A percentile compares a stretch with the other conserved stretches of the same genome.
These are phyloP conservation scores for Sycophaga agraensis DNA, from an alignment of 1,140 invertebrate species.

Conservation along the genomic window DNA sequence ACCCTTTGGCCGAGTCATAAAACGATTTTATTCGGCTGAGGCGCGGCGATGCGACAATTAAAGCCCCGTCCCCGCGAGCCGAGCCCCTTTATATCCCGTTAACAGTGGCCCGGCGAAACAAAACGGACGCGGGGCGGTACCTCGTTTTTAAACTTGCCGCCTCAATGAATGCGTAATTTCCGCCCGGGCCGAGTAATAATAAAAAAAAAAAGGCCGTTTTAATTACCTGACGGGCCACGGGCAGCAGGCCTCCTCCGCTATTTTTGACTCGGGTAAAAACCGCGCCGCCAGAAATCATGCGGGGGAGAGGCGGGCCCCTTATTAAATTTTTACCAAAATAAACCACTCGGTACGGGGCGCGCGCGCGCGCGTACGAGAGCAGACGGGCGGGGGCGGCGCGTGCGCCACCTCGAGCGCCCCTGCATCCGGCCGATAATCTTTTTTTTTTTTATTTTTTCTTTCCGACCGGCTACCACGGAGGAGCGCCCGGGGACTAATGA, in stretches of 20 bases:
- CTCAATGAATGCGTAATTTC: background rate
- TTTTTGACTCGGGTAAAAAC: background rate
- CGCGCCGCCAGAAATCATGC: background rate
- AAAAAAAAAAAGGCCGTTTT: conserved; percentile 5
- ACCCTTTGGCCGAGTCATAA: too few relatives aligned
- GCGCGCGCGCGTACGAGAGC: background rate
- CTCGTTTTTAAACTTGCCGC: background rate
- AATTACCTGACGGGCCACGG: background rate
- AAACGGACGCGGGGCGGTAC: background rate
- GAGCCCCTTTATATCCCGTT: background rate
- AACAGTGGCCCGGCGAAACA: background rate
- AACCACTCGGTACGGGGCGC: background rate
- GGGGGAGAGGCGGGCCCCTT: background rate
- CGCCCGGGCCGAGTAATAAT: too few relatives aligned
- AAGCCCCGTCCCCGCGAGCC: background rate
- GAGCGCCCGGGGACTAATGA: conserved; percentile 21
- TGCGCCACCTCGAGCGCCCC: background rate
- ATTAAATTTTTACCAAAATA: conserved; percentile 18
- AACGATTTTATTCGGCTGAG: too few relatives aligned
- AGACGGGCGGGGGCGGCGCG: too few relatives aligned
- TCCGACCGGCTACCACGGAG: background rate
- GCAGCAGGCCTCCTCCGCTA: background rate
- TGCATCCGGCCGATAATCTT: conserved; percentile 25
- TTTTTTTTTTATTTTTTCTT: background rate
- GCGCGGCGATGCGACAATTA: too few relatives aligned